Evolutionary conservation across 1,140 invertebrate genomes (phyloP).

Genomic region (Parasteatoda tepidariorum): DNA sequence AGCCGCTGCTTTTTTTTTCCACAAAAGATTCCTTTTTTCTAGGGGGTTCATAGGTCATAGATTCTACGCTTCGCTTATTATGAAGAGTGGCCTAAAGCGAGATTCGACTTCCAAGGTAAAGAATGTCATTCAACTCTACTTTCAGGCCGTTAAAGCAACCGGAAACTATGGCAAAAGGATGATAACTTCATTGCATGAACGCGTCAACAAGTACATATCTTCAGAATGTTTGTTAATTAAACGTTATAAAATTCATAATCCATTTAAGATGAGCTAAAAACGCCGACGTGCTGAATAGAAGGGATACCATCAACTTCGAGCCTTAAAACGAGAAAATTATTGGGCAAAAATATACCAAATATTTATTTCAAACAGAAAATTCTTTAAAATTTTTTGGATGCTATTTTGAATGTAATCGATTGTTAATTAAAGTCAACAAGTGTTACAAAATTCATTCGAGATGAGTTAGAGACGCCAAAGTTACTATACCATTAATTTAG

Average conservation of each 20-base stretch:
- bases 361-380: neutral
- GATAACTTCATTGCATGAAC: constrained; percentile 39
- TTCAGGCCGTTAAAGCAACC: constrained; percentile 37
- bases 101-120: constrained; percentile 41
- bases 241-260: neutral
- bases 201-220: constrained; percentile 7
- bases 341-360: too few relatives aligned
- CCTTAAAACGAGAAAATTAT: too few relatives aligned
- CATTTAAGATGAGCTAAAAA: too few relatives aligned
- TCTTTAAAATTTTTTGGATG: too few relatives aligned
- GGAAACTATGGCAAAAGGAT: constrained; percentile 34
- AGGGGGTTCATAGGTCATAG: constrained; percentile 41
- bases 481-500: too few relatives aligned
- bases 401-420: too few relatives aligned
- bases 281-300: too few relatives aligned
- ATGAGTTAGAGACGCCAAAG: too few relatives aligned
- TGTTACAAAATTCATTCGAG: too few relatives aligned
- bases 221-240: constrained; percentile 11
- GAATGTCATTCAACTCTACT: constrained; percentile 57
- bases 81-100: constrained; percentile 11
- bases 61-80: constrained; percentile 43
- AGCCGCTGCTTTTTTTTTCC: constrained; percentile 8
- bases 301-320: too few relatives aligned
- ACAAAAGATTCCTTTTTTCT: constrained; percentile 18
- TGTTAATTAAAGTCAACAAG: too few relatives aligned